A percentile compares a stretch with the other conserved stretches of the same genome.
Evolutionary conservation across 2,888 invertebrate species (phyloP).

Genomic region (Eristalis arbustorum): DNA sequence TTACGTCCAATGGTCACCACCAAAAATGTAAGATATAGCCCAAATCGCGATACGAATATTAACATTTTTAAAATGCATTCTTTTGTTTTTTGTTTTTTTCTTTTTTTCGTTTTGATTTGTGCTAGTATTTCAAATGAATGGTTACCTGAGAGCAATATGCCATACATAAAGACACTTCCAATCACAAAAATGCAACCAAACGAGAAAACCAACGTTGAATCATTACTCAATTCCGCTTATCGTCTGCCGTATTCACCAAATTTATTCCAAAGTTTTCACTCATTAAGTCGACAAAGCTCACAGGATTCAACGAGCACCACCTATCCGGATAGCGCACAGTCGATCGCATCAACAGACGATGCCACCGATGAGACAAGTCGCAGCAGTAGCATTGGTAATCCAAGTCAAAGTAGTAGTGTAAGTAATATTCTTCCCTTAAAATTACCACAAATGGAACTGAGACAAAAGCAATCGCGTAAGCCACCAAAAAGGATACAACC

Average conservation of each 20-base stretch:
- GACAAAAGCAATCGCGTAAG: constrained; percentile 79
- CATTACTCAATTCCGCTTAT: constrained; percentile 77
- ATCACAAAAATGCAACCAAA: constrained; percentile 77
- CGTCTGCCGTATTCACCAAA: constrained; percentile 77
- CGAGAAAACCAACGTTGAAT: constrained; percentile 77
- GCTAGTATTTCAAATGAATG: constrained; percentile 92
- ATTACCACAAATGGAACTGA: constrained; percentile 76
- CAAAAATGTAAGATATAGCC: constrained; percentile 88
- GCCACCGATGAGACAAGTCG: constrained; percentile 28
- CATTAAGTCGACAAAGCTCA: constrained; percentile 61
- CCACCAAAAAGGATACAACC: constrained; percentile 75
- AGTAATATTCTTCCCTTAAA: constrained; percentile 56
- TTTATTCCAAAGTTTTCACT: constrained; percentile 73
- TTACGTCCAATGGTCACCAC: constrained; percentile 91
- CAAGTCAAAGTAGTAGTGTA: constrained; percentile 60
- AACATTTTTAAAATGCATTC: constrained; percentile 1
- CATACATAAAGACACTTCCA: constrained; percentile 83
- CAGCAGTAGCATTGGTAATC: constrained; percentile 12
- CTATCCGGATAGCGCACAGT: constrained; percentile 30
- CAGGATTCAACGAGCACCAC: constrained; percentile 46
- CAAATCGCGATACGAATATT: not conserved
- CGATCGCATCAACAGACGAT: constrained; percentile 30
- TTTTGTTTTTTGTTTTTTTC: constrained; percentile 74
- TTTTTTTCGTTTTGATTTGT: not conserved
- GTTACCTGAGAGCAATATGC: constrained; percentile 88